Conservation (phyloP, 2,797 vertebrate genomes). For the Falco rusticolus region DNA sequence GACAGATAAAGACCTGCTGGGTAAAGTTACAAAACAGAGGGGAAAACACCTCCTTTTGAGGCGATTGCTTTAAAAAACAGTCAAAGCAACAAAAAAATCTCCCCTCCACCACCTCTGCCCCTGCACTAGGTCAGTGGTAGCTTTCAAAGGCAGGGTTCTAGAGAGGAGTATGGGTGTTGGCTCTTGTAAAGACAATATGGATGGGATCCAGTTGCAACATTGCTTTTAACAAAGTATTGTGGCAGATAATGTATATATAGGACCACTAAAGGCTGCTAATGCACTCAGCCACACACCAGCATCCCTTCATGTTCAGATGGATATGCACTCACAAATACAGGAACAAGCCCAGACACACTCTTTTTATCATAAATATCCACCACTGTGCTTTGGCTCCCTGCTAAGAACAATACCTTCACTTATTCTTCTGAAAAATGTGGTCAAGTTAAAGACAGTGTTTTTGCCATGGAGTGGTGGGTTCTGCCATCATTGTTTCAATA, state of each 20-base stretch:
- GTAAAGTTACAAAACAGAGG: background rate
- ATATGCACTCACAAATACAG: background rate
- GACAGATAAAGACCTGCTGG: background rate
- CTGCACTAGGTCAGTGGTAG: background rate
- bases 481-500: background rate
- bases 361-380: background rate
- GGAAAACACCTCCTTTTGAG: background rate
- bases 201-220: background rate
- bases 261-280: background rate
- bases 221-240: background rate
- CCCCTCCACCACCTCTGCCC: background rate
- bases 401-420: conserved; percentile 22
- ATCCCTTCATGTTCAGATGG: background rate
- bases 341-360: background rate
- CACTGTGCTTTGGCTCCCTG: background rate
- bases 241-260: background rate
- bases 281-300: background rate
- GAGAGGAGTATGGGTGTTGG: background rate
- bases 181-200: background rate
- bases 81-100: background rate
- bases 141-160: background rate
- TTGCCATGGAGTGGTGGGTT: background rate
- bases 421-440: background rate
- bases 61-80: background rate
- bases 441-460: background rate